A percentile compares a stretch with the other conserved stretches of the same genome.
These are phyloP conservation scores for Littorina saxatilis DNA, from an alignment of 1,140 invertebrate species.

Conservation along the genomic window DNA sequence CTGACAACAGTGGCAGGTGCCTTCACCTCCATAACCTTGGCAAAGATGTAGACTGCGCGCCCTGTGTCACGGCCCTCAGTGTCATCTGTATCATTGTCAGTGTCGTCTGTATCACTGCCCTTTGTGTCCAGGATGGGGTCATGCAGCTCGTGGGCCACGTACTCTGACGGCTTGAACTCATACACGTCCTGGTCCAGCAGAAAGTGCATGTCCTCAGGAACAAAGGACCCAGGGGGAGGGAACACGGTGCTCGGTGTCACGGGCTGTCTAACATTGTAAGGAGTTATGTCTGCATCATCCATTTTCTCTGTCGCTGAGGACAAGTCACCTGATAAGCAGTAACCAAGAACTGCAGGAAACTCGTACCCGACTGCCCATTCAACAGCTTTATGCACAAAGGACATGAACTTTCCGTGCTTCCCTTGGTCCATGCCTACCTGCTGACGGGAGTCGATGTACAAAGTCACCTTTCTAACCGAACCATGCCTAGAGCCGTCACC, in stretches of 20 bases:
- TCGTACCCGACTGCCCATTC: background rate
- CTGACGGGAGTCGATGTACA: too few relatives aligned
- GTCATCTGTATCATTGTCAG: constrained; percentile 31
- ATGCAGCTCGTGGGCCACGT: constrained; percentile 57
- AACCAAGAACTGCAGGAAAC: background rate
- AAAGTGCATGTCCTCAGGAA: constrained; percentile 54
- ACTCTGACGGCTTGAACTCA: constrained; percentile 50
- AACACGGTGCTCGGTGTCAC: constrained; percentile 34
- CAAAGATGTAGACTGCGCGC: constrained; percentile 6
- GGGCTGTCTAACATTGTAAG: background rate
- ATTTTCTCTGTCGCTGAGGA: background rate
- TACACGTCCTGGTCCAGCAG: constrained; percentile 53
- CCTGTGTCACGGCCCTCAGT: constrained; percentile 15
- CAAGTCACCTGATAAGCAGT: background rate
- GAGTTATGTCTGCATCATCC: background rate
- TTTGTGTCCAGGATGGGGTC: constrained; percentile 43
- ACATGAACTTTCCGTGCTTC: background rate
- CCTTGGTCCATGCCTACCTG: too few relatives aligned
- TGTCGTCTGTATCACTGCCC: background rate
- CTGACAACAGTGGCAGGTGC: background rate
- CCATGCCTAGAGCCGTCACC: too few relatives aligned
- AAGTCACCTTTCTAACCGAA: too few relatives aligned
- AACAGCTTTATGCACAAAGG: background rate
- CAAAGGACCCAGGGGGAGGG: constrained; percentile 49
- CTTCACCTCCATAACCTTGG: background rate